Percentiles rank a stretch among this genome's conserved stretches.
Conservation (phyloP, 1,140 invertebrate species). For the Nephila pilipes region DNA sequence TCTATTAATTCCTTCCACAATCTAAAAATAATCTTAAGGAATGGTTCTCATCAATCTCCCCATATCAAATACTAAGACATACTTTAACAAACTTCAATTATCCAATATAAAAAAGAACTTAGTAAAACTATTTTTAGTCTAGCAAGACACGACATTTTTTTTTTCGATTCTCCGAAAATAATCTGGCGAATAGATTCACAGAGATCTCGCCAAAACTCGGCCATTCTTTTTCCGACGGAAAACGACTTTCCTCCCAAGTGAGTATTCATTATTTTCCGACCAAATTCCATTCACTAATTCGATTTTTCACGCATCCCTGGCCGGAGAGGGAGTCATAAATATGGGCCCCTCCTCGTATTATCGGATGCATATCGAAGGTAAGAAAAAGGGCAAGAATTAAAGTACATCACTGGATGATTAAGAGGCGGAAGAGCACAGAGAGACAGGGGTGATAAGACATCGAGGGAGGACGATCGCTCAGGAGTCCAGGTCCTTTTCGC, state of each 20-base stretch:
- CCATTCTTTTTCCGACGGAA: neutral
- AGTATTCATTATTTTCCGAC: conserved; percentile 44
- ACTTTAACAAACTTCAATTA: too few species aligned
- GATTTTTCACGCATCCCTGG: conserved; percentile 19
- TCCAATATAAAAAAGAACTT: too few species aligned
- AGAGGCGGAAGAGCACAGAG: neutral
- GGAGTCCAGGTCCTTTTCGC: conserved; percentile 16
- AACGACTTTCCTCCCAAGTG: neutral
- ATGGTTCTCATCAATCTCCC: too few species aligned
- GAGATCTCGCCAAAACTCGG: neutral
- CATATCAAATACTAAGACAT: too few species aligned
- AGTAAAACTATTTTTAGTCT: too few species aligned
- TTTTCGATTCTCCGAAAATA: too few species aligned
- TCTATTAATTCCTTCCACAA: too few species aligned
- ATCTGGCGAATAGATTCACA: neutral
- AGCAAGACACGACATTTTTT: too few species aligned
- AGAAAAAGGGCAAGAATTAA: conserved; percentile 8
- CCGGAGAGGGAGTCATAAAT: conserved; percentile 29
- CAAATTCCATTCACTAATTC: conserved; percentile 38
- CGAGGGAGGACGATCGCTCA: neutral
- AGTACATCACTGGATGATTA: conserved; percentile 31
- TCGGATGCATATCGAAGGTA: conserved; percentile 40
- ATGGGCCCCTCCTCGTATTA: conserved; percentile 11
- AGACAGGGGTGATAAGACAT: conserved; percentile 39
- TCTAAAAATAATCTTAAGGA: too few species aligned